Evolutionary conservation across 2,797 vertebrate species (phyloP).

Genomic region (Lithobates sylvaticus): DNA sequence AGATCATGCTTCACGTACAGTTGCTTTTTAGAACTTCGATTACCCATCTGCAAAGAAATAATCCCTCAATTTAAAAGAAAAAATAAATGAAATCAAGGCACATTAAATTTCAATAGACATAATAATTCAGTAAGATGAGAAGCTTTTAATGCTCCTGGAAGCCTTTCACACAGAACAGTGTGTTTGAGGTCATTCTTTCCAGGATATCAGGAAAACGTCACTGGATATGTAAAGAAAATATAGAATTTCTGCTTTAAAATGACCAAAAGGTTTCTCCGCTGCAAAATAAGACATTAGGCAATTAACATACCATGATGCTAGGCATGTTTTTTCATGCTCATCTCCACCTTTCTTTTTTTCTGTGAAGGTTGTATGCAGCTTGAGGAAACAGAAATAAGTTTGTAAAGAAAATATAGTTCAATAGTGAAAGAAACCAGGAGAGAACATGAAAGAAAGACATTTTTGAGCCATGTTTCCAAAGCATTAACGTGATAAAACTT

Average conservation of each 20-base stretch:
- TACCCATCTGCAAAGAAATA: conserved; percentile 55
- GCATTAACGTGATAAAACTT: no score
- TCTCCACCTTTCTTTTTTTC: background rate
- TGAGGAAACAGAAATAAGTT: background rate
- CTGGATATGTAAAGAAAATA: conserved; percentile 61
- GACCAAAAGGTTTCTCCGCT: conserved; percentile 1
- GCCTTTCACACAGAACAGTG: conserved; percentile 38
- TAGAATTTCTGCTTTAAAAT: conserved; percentile 8
- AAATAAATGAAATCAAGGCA: conserved; percentile 50
- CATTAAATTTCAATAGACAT: conserved; percentile 56
- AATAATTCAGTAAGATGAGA: conserved; percentile 58
- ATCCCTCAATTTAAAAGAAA: conserved; percentile 47
- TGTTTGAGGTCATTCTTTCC: conserved; percentile 53
- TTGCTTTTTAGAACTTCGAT: conserved; percentile 59
- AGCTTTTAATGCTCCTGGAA: conserved; percentile 49
- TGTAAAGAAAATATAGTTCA: background rate
- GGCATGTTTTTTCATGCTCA: background rate
- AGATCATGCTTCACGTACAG: conserved; percentile 61
- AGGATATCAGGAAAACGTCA: conserved; percentile 49
- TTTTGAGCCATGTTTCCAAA: background rate
- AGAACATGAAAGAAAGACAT: background rate
- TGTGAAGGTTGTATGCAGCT: background rate
- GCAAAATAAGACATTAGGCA: background rate
- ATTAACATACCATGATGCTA: conserved; percentile 1
- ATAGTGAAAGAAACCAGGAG: background rate